Percentiles rank a stretch among this genome's conserved stretches.
Conservation (phyloP, 2,797 vertebrate genomes). For the Dicrostonyx torquatus region DNA sequence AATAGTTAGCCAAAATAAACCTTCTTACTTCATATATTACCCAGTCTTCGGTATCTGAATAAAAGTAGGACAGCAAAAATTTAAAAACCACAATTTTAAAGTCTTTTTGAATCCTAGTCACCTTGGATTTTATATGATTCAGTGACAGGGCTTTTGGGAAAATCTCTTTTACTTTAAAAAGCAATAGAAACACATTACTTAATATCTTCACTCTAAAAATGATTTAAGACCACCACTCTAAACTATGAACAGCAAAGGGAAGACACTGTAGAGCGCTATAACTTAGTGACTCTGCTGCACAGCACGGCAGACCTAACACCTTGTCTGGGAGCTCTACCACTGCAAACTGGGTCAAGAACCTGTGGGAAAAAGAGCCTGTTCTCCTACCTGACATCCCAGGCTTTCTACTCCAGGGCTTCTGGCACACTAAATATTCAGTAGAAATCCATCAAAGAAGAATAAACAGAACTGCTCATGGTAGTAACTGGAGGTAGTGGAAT, state of each 20-base stretch:
- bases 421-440: background rate
- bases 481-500: background rate
- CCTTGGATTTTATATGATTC: background rate
- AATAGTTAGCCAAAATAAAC: constrained; percentile 11
- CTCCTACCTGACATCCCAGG: background rate
- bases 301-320: constrained; percentile 25
- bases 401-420: background rate
- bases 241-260: background rate
- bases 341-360: background rate
- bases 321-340: background rate
- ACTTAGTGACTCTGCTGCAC: background rate
- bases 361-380: background rate
- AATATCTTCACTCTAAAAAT: constrained; percentile 28
- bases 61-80: background rate
- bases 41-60: background rate
- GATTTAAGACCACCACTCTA: background rate
- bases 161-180: background rate
- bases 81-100: constrained; percentile 39
- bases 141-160: constrained; percentile 31
- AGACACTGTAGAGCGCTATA: background rate
- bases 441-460: background rate
- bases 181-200: background rate
- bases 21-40: background rate
- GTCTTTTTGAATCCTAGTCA: constrained; percentile 23
- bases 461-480: constrained; percentile 5